Evolutionary conservation across 2,797 vertebrate genomes (phyloP), one percentile per base, ranked within the genome.

Genomic region (Arnoldichthys spilopterus): DNA sequence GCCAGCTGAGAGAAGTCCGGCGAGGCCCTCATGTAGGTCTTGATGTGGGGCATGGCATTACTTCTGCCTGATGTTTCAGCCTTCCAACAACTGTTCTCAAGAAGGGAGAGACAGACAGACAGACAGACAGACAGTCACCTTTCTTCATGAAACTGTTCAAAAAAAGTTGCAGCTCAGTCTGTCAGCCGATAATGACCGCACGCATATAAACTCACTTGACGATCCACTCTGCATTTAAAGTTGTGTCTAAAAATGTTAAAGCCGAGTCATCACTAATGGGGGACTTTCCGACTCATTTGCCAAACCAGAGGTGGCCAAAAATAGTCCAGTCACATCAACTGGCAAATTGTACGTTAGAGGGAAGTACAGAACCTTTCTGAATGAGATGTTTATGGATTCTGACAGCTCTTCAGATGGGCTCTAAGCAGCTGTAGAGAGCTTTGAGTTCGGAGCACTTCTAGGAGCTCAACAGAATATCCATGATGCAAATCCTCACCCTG

Each of bases 1-100:
- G 96, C 94, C 1, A 99, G 92, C 86, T 95, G 87, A 77, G 91
- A 90, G 89, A 94, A 98, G 90, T 98, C 96, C 68, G 95, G 93
- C 7, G 96, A 98, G 0, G 83, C 80, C 84, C 98, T 96, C 95
- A 97, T 95, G 77, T 98, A 99, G 0, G 96, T 98, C 90, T 99
- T 99, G 82, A 99, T 99, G 85, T 99, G 98, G 16, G 98, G 98
- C 88, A 99, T 97, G 15, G 98, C 97, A 0, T 88, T 94, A 90
- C 93, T 98, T 72, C 98, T 93, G 58, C 98, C 98, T 0, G 96
- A 96, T 0, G 92, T 82, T 82, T 96, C 92, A 0, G 98, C 97
- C 40, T 93, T 95, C 98, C 98, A 99, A 49, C 92, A 92, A 83
- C 97, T 96, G 88, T 68, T 58, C 81, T 16, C n/a, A 34, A 11